Conservation (phyloP, 2,888 invertebrate genomes). For the Leucoma salicis region DNA sequence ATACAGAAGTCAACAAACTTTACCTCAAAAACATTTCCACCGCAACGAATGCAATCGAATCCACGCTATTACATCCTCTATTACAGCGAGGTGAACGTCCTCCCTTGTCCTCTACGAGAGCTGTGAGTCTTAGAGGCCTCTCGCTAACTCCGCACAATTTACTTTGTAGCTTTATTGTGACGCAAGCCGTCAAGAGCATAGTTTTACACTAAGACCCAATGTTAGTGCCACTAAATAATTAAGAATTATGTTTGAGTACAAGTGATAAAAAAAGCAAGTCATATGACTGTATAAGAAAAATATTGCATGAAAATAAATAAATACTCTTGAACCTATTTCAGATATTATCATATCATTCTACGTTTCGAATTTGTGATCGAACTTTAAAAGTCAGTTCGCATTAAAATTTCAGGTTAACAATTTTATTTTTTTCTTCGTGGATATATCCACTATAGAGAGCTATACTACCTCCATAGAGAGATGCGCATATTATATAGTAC, state of each 20-base stretch:
- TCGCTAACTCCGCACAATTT: conserved; percentile 44
- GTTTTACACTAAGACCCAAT: conserved; percentile 17
- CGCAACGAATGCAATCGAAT: conserved; percentile 25
- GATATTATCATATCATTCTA: not conserved
- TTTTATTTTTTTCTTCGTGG: too few species aligned
- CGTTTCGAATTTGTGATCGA: conserved; percentile 5
- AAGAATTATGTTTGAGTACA: not conserved
- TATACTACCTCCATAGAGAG: too few species aligned
- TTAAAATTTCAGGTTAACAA: conserved; percentile 29
- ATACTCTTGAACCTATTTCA: conserved; percentile 18
- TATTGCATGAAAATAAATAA: conserved; percentile 3
- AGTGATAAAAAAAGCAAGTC: not conserved
- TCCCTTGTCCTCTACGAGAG: conserved; percentile 65
- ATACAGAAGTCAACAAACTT: conserved; percentile 10
- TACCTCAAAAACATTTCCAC: conserved; percentile 14
- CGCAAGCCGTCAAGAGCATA: conserved; percentile 32
- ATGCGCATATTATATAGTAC: too few species aligned
- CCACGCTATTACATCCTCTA: conserved; percentile 44
- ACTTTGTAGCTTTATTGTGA: conserved; percentile 47
- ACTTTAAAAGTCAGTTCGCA: conserved; percentile 41
- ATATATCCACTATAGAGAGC: too few species aligned
- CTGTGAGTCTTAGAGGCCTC: conserved; percentile 60
- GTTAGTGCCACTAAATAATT: conserved; percentile 2
- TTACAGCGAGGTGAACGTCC: conserved; percentile 60
- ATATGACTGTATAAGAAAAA: too few species aligned